These are phyloP conservation scores for Aurelia coerulea DNA, from an alignment of 30 jellyfish, hydroid and myxozoan species.

Conservation along the genomic window DNA sequence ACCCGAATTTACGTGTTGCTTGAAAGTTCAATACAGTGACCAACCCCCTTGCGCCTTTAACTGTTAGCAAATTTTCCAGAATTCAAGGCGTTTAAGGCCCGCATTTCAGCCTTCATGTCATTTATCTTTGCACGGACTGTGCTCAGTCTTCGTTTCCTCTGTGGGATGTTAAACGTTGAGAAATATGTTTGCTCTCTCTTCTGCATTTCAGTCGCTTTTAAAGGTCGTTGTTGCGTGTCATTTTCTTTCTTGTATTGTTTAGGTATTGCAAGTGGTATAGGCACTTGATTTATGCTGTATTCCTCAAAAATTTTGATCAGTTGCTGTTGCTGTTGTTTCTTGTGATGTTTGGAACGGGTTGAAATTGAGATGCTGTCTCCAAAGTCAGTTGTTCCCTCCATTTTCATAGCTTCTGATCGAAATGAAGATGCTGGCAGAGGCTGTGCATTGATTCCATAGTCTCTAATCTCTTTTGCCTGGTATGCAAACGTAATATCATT, in stretches of 20 bases:
- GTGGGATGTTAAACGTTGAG: neutral
- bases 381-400: conserved; percentile 16
- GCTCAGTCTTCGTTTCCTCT: neutral
- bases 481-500: neutral
- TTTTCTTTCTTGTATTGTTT: neutral
- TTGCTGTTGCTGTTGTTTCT: conserved; percentile 18
- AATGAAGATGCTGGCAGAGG: conserved; percentile 31
- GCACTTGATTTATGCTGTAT: conserved; percentile 56
- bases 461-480: conserved; percentile 1
- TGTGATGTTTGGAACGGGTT: neutral
- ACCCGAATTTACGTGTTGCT: no score
- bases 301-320: conserved; percentile 36
- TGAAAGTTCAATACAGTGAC: no score
- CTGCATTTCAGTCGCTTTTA: no score
- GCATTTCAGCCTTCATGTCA: neutral
- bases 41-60: no score
- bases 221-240: no score
- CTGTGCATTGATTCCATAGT: conserved; percentile 13
- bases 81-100: neutral
- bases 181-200: no score
- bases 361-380: conserved; percentile 5
- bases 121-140: neutral
- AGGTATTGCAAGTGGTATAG: conserved; percentile 56
- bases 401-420: conserved; percentile 29
- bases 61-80: no score